phyloP scores from a whole-genome alignment of 2,113 vertebrate species.

The Neolamprologus devosi region DNA sequence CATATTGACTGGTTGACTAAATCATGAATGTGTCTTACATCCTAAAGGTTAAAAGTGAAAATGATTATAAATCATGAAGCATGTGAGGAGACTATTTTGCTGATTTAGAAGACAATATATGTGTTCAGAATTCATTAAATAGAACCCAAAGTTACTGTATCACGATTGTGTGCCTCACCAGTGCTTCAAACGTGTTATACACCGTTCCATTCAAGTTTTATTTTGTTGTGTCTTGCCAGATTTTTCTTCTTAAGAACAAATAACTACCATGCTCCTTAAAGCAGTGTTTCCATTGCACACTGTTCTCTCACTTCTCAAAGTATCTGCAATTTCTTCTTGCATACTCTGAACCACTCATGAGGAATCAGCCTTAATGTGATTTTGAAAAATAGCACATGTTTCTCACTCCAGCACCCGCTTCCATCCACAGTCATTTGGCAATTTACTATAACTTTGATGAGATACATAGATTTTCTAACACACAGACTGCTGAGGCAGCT shows the following conservation, averaged over 20 bases:
- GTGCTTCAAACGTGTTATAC: neutral
- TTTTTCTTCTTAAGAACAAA: neutral
- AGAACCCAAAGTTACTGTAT: neutral
- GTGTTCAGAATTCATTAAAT: neutral
- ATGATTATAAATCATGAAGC: neutral
- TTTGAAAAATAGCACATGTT: neutral
- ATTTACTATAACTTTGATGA: neutral
- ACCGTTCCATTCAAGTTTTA: neutral
- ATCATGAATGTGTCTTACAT: rapidly evolving
- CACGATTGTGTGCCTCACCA: rapidly evolving
- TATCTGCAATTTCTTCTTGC: neutral
- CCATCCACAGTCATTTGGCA: neutral
- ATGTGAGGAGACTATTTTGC: neutral
- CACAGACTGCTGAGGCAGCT: neutral
- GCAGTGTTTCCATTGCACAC: neutral
- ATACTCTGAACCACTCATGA: neutral
- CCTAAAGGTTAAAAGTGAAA: neutral
- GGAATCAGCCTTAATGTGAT: neutral
- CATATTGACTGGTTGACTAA: neutral
- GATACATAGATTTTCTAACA: neutral
- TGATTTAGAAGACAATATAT: neutral
- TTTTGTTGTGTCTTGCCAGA: neutral
- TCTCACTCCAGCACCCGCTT: neutral
- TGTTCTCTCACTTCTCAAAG: neutral
- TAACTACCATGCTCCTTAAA: neutral